These are phyloP conservation scores for Boloria selene DNA, from an alignment of 2,888 invertebrate genomes.

Conservation along the genomic window DNA sequence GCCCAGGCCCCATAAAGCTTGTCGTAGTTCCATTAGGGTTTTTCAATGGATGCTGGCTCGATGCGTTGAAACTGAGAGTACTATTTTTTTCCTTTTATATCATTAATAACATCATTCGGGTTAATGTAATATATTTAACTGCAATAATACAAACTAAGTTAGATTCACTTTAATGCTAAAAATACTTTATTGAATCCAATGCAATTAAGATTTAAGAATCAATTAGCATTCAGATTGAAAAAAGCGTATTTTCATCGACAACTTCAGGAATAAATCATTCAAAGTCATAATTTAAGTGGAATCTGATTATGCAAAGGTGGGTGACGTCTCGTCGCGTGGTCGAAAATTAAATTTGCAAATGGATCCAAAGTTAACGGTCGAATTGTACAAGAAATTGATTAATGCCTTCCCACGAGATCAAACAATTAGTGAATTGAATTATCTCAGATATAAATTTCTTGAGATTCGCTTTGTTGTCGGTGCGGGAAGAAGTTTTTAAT, in stretches of 20 bases:
- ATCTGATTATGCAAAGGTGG: constrained; percentile 65
- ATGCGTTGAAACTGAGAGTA: too few relatives aligned
- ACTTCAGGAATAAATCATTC: constrained; percentile 65
- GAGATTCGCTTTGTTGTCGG: constrained; percentile 41
- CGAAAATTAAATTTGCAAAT: constrained; percentile 73
- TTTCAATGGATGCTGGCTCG: too few relatives aligned
- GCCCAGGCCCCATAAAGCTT: too few relatives aligned
- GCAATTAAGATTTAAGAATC: constrained; percentile 6
- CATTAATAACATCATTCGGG: too few relatives aligned
- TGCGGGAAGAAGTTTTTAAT: constrained; percentile 38
- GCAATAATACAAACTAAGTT: too few relatives aligned
- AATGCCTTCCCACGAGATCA: constrained; percentile 63
- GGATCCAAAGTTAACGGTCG: constrained; percentile 66
- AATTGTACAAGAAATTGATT: constrained; percentile 74
- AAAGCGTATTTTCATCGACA: constrained; percentile 54
- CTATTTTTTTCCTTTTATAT: too few relatives aligned
- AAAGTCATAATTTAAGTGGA: constrained; percentile 67
- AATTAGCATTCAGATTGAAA: constrained; percentile 35
- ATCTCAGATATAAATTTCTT: constrained; percentile 52
- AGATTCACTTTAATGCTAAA: neutral
- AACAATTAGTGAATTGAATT: constrained; percentile 73
- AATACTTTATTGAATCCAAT: constrained; percentile 7
- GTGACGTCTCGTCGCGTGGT: constrained; percentile 48
- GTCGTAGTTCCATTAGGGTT: too few relatives aligned
- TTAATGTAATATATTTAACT: too few relatives aligned